A percentile compares a stretch with the other conserved stretches of the same genome.
These are phyloP conservation scores for Pollenia griseotomentosa DNA, from an alignment of 2,888 invertebrate genomes.

Conservation along the genomic window DNA sequence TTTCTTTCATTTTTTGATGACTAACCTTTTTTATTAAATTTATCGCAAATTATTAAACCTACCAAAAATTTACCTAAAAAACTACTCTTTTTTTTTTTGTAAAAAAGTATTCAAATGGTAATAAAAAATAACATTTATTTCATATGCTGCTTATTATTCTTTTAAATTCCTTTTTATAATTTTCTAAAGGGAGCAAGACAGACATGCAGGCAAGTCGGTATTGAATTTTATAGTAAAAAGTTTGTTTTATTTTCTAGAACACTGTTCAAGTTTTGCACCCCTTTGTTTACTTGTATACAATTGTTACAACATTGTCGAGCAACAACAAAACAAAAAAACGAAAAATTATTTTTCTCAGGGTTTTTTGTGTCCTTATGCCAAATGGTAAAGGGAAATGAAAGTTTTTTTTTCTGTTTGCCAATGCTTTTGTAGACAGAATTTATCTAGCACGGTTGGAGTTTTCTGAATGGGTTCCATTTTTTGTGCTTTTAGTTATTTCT, in stretches of 20 bases:
- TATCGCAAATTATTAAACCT: neutral
- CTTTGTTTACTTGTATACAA: constrained; percentile 62
- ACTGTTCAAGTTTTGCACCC: constrained; percentile 64
- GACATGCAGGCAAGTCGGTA: neutral
- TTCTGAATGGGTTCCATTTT: constrained; percentile 50
- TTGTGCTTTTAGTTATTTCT: constrained; percentile 12
- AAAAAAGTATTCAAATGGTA: neutral
- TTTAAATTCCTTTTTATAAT: neutral
- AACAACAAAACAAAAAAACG: neutral
- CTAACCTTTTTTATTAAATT: too few species aligned
- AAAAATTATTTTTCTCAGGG: constrained; percentile 34
- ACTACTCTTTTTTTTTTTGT: neutral
- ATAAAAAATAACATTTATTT: constrained; percentile 31
- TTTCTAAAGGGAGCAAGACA: neutral
- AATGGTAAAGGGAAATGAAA: constrained; percentile 44
- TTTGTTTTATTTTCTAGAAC: constrained; percentile 46
- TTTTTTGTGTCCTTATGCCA: constrained; percentile 16
- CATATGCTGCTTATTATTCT: constrained; percentile 19
- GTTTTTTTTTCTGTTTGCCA: constrained; percentile 34
- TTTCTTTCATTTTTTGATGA: too few species aligned
- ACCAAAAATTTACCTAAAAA: neutral
- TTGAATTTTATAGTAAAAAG: constrained; percentile 5
- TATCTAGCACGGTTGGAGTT: constrained; percentile 62
- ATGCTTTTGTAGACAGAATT: constrained; percentile 31
- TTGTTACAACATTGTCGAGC: constrained; percentile 56